Evolutionary conservation across 2,113 vertebrate genomes (phyloP), one percentile per base, ranked within the genome.

Genomic region (Hiodon tergisus): DNA sequence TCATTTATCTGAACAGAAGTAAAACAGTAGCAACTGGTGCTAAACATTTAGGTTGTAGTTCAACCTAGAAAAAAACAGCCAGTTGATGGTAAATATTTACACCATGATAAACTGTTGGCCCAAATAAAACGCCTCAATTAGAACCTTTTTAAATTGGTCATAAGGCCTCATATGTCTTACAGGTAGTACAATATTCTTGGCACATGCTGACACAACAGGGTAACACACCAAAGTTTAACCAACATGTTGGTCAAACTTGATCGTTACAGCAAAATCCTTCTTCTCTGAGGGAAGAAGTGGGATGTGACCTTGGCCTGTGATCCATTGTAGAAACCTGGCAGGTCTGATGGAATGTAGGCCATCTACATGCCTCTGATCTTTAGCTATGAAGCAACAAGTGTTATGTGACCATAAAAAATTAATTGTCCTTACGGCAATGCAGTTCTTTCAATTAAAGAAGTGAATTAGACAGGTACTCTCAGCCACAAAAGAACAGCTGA

Each of bases 201-300:
- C n/a, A 63, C 61, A 31, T 63, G 61, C 14, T 63, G 61, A 63
- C 16, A 63, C 14, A 63, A 63, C 61, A 63, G 6, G 61, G 61
- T 63, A 63, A 63, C 61, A 63, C n/a, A 63, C 61, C 61, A 63
- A 63, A 63, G 61, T 63, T 17, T 63, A 17, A n/a, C 16, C 61
- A 17, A 8, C 61, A 17, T 63, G n/a, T 17, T 63, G 61, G 16
- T 63, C 16, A 63, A 63, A 63, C 16, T 63, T 63, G 61, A 63
- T 8, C 31, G 61, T 63, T 63, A 63, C 61, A 63, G 61, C 61
- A 8, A 63, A 63, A 7, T 63, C 61, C 16, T 63, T 63, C 60
- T 62, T 62, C 60, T 62, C 61, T 8, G 61, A 7, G 9, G 9
- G 31, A 31, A 31, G 31, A 31, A 31, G 31, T 31, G 31, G 31